phyloP scores from a whole-genome alignment of 2,797 vertebrate genomes.

The Erpetoichthys calabaricus region DNA sequence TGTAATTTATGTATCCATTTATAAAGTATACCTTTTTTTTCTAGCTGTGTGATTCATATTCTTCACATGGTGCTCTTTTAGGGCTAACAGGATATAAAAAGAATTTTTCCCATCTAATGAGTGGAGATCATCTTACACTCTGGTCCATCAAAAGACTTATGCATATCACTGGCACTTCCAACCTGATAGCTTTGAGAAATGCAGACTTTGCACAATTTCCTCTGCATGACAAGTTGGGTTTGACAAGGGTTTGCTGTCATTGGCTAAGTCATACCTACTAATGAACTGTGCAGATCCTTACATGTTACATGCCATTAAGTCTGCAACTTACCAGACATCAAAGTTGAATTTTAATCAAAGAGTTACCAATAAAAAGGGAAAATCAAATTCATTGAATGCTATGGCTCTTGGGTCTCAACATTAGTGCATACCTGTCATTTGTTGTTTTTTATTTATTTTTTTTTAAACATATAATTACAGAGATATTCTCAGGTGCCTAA shows the following conservation, averaged over 20 bases:
- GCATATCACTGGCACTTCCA: neutral
- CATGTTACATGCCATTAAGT: neutral
- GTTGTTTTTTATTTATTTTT: too few species aligned
- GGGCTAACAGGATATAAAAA: neutral
- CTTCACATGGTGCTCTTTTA: neutral
- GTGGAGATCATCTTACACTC: neutral
- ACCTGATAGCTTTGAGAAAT: neutral
- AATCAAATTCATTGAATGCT: neutral
- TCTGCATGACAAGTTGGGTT: neutral
- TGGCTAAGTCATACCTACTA: neutral
- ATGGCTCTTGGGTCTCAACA: too few species aligned
- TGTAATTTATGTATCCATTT: too few species aligned
- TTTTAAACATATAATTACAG: too few species aligned
- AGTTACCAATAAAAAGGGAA: neutral
- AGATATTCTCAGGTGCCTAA: too few species aligned
- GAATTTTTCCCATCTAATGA: neutral
- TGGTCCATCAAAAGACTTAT: neutral
- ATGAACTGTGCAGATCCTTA: neutral
- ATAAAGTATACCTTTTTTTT: too few species aligned
- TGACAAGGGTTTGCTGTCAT: constrained; percentile 1
- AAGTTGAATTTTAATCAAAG: neutral
- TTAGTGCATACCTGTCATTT: too few species aligned
- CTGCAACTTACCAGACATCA: neutral
- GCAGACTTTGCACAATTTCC: neutral
- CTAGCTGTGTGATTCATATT: too few species aligned